These are phyloP conservation scores for Calliscelio sp. DNA, from an alignment of 2,888 invertebrate genomes.

Conservation along the genomic window DNA sequence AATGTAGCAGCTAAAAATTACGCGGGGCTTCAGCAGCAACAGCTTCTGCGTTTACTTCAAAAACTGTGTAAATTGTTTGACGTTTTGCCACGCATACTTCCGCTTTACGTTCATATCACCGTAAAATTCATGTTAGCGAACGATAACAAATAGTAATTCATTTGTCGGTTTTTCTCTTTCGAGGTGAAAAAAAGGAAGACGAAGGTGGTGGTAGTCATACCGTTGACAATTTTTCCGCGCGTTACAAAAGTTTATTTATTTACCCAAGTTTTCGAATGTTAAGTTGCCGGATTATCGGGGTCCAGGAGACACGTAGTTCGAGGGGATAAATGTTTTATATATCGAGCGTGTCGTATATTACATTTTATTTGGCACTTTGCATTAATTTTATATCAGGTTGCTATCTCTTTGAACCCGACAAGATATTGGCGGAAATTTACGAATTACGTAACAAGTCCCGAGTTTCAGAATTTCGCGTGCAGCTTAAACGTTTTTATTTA, in stretches of 20 bases:
- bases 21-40: too few species aligned
- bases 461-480: background rate
- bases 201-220: too few species aligned
- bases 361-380: slow-evolving; percentile 27
- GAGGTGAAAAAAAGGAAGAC: too few species aligned
- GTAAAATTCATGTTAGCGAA: background rate
- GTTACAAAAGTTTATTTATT: slow-evolving; percentile 15
- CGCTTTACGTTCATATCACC: background rate
- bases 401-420: slow-evolving; percentile 23
- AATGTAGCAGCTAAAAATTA: too few species aligned
- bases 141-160: background rate
- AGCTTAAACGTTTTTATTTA: slow-evolving; percentile 7
- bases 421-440: slow-evolving; percentile 23
- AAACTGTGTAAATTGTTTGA: slow-evolving; percentile 23
- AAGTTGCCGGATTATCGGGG: slow-evolving; percentile 29
- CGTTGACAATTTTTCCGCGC: too few species aligned
- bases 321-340: slow-evolving; percentile 42
- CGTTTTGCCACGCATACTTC: slow-evolving; percentile 6
- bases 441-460: background rate
- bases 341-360: slow-evolving; percentile 26
- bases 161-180: too few species aligned
- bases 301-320: slow-evolving; percentile 12
- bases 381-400: slow-evolving; percentile 38
- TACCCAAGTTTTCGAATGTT: slow-evolving; percentile 17
- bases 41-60: too few species aligned